Evolutionary conservation across 1,140 invertebrate genomes (phyloP).

Genomic region (Melipona quadrifasciata): DNA sequence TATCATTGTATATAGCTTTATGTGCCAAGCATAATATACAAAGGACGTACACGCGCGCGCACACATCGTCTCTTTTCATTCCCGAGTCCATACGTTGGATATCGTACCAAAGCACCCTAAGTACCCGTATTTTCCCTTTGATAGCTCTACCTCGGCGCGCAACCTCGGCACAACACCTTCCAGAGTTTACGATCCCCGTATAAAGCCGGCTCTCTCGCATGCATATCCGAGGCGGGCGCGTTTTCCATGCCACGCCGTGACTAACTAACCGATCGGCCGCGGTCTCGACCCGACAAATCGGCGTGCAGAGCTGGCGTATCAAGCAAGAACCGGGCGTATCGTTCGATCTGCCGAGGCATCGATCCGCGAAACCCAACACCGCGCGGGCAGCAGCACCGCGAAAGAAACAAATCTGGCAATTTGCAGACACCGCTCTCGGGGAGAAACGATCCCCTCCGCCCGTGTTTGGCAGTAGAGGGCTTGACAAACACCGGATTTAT

Average conservation of each 20-base stretch:
- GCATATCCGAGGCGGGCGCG: background rate
- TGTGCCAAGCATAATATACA: background rate
- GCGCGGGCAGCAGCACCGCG: too few relatives aligned
- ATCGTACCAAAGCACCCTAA: background rate
- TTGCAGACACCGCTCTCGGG: background rate
- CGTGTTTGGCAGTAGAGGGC: too few relatives aligned
- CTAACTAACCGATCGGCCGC: background rate
- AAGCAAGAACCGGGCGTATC: background rate
- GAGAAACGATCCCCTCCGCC: background rate
- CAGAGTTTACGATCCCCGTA: background rate
- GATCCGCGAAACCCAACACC: slow-evolving; percentile 30
- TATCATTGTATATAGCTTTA: background rate
- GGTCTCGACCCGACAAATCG: background rate
- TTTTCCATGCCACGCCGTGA: background rate
- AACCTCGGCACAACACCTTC: background rate
- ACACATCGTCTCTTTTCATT: background rate
- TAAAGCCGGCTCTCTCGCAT: background rate
- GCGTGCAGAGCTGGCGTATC: background rate
- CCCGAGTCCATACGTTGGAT: background rate
- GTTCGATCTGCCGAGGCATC: slow-evolving; percentile 8
- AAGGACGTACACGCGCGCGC: background rate
- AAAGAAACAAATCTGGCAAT: slow-evolving; percentile 32
- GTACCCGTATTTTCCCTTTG: background rate
- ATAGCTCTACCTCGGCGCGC: background rate
- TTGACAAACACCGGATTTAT: background rate